A percentile compares a stretch with the other conserved stretches of the same genome.
phyloP scores from a whole-genome alignment of 2,888 invertebrate species.

The Gortyna flavago region DNA sequence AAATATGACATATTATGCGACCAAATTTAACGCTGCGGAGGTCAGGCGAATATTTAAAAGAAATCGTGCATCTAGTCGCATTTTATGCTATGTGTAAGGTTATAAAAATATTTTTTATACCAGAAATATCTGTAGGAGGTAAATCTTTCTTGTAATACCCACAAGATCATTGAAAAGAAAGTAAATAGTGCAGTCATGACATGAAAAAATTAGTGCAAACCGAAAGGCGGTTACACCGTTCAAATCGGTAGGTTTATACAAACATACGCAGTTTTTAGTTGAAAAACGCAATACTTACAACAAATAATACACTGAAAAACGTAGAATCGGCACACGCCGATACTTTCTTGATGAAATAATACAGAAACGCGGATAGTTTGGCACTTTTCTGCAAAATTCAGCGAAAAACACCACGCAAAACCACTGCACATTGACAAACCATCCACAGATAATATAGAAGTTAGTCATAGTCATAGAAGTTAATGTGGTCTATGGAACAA shows the following conservation, averaged over 20 bases:
- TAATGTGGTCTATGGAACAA: background rate
- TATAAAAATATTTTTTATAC: conserved; percentile 21
- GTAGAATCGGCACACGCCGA: conserved; percentile 46
- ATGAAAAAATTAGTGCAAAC: conserved; percentile 25
- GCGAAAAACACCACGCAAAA: conserved; percentile 60
- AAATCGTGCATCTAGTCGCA: background rate
- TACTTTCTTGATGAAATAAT: conserved; percentile 25
- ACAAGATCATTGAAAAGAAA: conserved; percentile 1
- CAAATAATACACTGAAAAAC: conserved; percentile 23
- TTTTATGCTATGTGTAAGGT: conserved; percentile 12
- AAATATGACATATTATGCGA: conserved; percentile 52
- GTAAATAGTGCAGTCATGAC: background rate
- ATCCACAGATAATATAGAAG: conserved; percentile 36
- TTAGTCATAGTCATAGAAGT: background rate
- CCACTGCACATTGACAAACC: conserved; percentile 49
- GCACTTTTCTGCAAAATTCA: conserved; percentile 48
- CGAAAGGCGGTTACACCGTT: conserved; percentile 61
- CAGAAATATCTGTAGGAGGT: background rate
- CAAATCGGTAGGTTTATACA: conserved; percentile 54
- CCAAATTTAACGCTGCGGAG: conserved; percentile 41
- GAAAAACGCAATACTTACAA: conserved; percentile 55
- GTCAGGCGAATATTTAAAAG: conserved; percentile 1
- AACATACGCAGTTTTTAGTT: conserved; percentile 32
- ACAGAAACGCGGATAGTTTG: conserved; percentile 26
- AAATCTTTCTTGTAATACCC: background rate